Percentiles rank a stretch among this genome's conserved stretches.
Evolutionary conservation across 2,888 invertebrate genomes (phyloP).

Genomic region (Mythimna pallens): DNA sequence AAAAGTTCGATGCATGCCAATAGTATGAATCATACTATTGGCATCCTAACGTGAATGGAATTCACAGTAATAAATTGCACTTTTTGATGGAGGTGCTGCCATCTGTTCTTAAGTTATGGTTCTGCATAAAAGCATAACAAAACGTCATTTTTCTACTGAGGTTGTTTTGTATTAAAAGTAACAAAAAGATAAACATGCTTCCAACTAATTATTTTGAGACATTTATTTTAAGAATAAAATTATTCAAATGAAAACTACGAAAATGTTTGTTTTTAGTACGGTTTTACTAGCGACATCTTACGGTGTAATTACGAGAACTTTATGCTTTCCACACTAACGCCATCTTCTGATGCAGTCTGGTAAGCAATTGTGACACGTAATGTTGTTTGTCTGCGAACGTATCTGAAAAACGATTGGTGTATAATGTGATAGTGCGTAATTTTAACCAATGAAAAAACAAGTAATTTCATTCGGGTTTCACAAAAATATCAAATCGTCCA

Average conservation of each 20-base stretch:
- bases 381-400: slow-evolving; percentile 29
- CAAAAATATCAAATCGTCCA: slow-evolving; percentile 36
- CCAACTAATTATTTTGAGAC: background rate
- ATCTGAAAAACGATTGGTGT: slow-evolving; percentile 52
- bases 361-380: slow-evolving; percentile 57
- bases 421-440: rapidly evolving
- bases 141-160: background rate
- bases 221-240: background rate
- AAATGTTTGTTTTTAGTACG: background rate
- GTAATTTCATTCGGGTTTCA: background rate
- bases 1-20: no score
- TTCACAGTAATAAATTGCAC: no score
- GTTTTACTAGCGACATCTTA: slow-evolving; percentile 46
- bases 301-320: background rate
- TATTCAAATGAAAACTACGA: background rate
- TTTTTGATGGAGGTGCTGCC: slow-evolving; percentile 31
- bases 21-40: no score
- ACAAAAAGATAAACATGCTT: background rate
- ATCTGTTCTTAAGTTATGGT: slow-evolving; percentile 28
- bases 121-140: slow-evolving; percentile 15
- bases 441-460: slow-evolving; percentile 49
- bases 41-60: no score
- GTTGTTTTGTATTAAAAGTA: rapidly evolving
- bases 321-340: background rate
- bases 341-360: slow-evolving; percentile 35